Conservation (phyloP, 2,888 invertebrate species). For the Thymelicus acteon region DNA sequence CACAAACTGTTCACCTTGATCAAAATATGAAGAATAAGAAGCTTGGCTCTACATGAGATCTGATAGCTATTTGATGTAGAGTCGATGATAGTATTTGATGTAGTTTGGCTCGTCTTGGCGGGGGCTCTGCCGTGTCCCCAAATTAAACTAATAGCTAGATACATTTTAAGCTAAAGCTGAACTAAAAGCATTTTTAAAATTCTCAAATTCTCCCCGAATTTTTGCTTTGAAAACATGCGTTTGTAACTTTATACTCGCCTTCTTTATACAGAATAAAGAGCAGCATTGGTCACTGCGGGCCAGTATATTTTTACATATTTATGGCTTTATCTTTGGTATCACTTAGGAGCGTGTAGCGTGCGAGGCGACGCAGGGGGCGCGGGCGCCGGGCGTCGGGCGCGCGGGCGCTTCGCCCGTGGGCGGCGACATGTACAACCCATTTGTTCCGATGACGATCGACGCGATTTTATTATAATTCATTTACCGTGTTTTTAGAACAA, state of each 20-base stretch:
- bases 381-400: slow-evolving; percentile 50
- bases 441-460: slow-evolving; percentile 73
- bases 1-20: too few species aligned
- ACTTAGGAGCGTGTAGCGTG: slow-evolving; percentile 44
- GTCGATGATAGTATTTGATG: too few species aligned
- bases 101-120: too few species aligned
- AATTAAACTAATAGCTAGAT: too few species aligned
- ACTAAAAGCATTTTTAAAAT: too few species aligned
- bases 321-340: slow-evolving; percentile 48
- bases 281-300: slow-evolving; percentile 2
- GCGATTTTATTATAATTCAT: slow-evolving; percentile 80
- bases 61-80: too few species aligned
- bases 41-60: too few species aligned
- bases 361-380: slow-evolving; percentile 42
- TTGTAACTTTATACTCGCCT: background rate
- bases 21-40: too few species aligned
- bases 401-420: slow-evolving; percentile 59
- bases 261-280: background rate
- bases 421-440: slow-evolving; percentile 74
- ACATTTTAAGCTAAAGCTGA: too few species aligned
- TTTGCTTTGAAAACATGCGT: background rate
- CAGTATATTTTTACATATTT: slow-evolving; percentile 36
- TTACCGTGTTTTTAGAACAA: slow-evolving; percentile 70
- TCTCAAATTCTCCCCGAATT: too few species aligned
- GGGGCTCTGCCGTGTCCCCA: too few species aligned